Base-by-base conservation (phyloP, 2,797 vertebrate species). In the Gila robusta region DNA sequence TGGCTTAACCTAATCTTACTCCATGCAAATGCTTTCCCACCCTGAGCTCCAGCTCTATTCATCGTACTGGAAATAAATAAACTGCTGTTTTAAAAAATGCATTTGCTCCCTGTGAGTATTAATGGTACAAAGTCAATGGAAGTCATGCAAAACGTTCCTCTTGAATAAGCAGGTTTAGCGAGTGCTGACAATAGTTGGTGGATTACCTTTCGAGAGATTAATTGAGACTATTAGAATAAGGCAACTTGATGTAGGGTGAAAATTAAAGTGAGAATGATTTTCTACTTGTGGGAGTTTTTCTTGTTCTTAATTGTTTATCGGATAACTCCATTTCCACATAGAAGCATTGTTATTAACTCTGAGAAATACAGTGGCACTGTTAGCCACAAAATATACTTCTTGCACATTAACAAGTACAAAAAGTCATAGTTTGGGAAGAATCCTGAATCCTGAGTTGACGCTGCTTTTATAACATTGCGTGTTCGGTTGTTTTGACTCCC, bases 181-280 rank as follows among this genome's bases (percentile, higher is more conserved):
- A 87, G 79, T 47, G 85, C 89, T 86, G 88, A 88, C 89, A 90
- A 84, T 73, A 26, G 74, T 85, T 73, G 77, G 84, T 86, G 87
- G 89, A 89, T 88, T 87, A 86, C 83, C 87, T 89, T 88, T 85
- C 67, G 81, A 82, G 83, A 84, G 87, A 91, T 90, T 90, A 88
- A 91, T 88, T 86, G 84, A 80, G 56, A 81, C 82, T 79, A 88
- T 88, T 89, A 87, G 79, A 89, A 87, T 80, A 44, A 80, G 81
- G 85, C 64, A 82, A 81, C 78, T 86, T 62, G 21, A 83, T 81
- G 73, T 86, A 85, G 85, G 81, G 85, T 86, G 81, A 88, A 89
- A 88, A 90, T 91, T 88, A 86, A 88, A 82, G 72, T 47, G 74
- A 86, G 79, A 86, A 86, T 88, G 67, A 90, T 87, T 85, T 88